Evolutionary conservation across 1,140 invertebrate species (phyloP).

Genomic region (Himalopsyche phryganea): DNA sequence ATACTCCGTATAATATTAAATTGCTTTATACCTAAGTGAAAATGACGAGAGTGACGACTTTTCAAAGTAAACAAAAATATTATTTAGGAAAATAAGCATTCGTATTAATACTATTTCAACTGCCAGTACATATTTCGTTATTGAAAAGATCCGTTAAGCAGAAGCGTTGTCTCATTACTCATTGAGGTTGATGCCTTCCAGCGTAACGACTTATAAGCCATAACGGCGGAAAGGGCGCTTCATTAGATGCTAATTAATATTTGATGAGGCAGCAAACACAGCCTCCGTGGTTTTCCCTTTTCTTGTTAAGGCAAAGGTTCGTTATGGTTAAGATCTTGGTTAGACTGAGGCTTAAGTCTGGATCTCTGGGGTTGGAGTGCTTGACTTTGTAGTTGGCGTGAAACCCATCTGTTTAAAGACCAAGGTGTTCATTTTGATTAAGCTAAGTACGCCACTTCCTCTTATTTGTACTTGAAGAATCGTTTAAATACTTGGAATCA

Average conservation of each 20-base stretch:
- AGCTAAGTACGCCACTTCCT: neutral
- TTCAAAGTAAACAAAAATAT: too few relatives aligned
- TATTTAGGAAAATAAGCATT: too few relatives aligned
- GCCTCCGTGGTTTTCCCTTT: conserved; percentile 8
- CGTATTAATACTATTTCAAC: too few relatives aligned
- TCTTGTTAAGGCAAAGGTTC: conserved; percentile 1
- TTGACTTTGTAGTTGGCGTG: neutral
- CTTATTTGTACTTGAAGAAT: too few relatives aligned
- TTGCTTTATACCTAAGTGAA: too few relatives aligned
- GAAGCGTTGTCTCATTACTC: conserved; percentile 7
- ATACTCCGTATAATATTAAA: too few relatives aligned
- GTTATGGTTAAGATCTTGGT: conserved; percentile 4
- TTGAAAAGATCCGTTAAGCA: too few relatives aligned
- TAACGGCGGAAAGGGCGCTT: conserved; percentile 18
- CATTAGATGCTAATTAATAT: conserved; percentile 33
- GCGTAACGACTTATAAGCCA: conserved; percentile 11
- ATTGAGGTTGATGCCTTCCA: neutral
- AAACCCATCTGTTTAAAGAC: neutral
- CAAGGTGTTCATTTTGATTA: conserved; percentile 6
- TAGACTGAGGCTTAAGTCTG: conserved; percentile 3
- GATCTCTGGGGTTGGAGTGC: neutral
- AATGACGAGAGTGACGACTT: too few relatives aligned
- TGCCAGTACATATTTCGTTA: too few relatives aligned
- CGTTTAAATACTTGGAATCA: too few relatives aligned
- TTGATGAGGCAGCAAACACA: conserved; percentile 26